These are phyloP conservation scores for Empis stercorea DNA, from an alignment of 2,888 invertebrate genomes.

Conservation along the genomic window DNA sequence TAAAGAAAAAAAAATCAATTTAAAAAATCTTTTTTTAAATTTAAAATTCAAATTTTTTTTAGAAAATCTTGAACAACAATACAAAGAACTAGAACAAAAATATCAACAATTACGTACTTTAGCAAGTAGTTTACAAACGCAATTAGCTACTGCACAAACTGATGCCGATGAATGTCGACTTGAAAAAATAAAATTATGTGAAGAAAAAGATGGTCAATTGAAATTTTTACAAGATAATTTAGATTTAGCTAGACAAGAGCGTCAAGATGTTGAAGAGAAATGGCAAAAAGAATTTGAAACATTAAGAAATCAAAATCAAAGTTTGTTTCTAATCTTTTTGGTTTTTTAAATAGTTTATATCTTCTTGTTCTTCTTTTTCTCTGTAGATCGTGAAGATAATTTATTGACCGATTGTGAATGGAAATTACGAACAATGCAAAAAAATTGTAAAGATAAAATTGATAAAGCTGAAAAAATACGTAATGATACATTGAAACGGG, in stretches of 20 bases:
- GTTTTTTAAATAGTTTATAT: not conserved
- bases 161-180: constrained; percentile 26
- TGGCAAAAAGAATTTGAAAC: constrained; percentile 53
- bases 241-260: constrained; percentile 45
- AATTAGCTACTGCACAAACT: constrained; percentile 28
- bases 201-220: constrained; percentile 41
- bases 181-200: constrained; percentile 37
- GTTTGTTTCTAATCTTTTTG: not conserved
- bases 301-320: constrained; percentile 42
- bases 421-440: constrained; percentile 66
- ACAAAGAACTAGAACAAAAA: constrained; percentile 38
- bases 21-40: too few relatives aligned
- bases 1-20: constrained; percentile 12
- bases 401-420: constrained; percentile 72
- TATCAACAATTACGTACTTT: constrained; percentile 39
- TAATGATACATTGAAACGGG: constrained; percentile 39
- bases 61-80: constrained; percentile 38
- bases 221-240: constrained; percentile 41
- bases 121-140: constrained; percentile 28
- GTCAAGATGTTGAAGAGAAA: constrained; percentile 42
- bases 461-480: constrained; percentile 48
- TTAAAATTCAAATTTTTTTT: too few relatives aligned
- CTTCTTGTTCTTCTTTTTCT: too few relatives aligned
- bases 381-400: constrained; percentile 50
- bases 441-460: constrained; percentile 48